phyloP scores from a whole-genome alignment of 2,113 vertebrate species.

The Scortum barcoo region DNA sequence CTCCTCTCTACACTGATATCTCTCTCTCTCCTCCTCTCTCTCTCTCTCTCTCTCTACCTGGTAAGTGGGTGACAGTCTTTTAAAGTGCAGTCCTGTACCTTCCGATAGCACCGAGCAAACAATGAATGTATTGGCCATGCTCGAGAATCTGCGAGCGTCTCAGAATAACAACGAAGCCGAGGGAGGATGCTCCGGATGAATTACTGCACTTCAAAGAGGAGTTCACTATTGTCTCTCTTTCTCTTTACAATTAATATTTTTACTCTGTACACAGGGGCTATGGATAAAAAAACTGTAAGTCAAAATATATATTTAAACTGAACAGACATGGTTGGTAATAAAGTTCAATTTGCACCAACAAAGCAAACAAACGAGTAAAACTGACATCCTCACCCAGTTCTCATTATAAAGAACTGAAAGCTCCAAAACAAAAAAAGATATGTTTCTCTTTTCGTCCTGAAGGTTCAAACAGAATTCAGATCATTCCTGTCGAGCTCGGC shows the following conservation, averaged over 20 bases:
- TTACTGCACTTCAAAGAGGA: constrained; percentile 14
- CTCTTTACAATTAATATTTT: constrained; percentile 12
- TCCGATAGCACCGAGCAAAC: constrained; percentile 42
- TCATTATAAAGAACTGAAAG: not conserved
- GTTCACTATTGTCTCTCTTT: not conserved
- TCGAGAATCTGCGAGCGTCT: not conserved
- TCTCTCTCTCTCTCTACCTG: not conserved
- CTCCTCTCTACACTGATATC: constrained; percentile 24
- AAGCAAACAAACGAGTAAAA: not conserved
- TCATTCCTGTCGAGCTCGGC: constrained; percentile 28
- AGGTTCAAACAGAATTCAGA: constrained; percentile 31
- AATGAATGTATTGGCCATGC: constrained; percentile 41
- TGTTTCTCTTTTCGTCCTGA: not conserved
- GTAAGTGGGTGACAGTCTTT: constrained; percentile 52
- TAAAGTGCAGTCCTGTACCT: constrained; percentile 45
- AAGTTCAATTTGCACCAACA: not conserved
- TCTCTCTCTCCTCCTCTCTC: not conserved
- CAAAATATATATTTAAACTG: not conserved
- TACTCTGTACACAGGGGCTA: not conserved
- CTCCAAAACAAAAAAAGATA: not conserved
- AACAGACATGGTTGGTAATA: not conserved
- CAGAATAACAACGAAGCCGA: constrained; percentile 40
- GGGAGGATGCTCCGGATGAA: constrained; percentile 3
- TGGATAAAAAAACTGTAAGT: not conserved
- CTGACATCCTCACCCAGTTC: too few relatives aligned